Evolutionary conservation across 37 sponge, comb jelly and placozoan genomes (phyloP).

Genomic region (Bolinopsis microptera): DNA sequence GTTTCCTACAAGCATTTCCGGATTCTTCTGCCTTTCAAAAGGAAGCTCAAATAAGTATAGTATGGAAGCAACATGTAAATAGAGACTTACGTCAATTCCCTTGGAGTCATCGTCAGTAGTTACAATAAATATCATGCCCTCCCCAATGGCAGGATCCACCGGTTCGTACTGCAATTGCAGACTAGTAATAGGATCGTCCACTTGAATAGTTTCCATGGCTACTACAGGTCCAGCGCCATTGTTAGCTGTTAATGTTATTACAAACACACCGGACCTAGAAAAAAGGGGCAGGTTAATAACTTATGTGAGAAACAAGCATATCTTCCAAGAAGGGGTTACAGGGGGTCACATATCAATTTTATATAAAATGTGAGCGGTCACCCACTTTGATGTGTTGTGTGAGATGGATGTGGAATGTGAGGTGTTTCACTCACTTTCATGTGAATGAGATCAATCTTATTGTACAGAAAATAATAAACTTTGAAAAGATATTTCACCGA

Average conservation of each 20-base stretch:
- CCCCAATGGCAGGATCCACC: slow-evolving; percentile 27
- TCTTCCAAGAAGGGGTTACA: neutral
- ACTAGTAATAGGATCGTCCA: neutral
- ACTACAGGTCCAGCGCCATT: slow-evolving; percentile 24
- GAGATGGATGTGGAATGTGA: too few relatives aligned
- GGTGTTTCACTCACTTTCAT: too few relatives aligned
- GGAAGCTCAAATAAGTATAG: too few relatives aligned
- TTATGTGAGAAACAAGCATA: too few relatives aligned
- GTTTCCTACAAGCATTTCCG: too few relatives aligned
- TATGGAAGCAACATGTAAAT: neutral
- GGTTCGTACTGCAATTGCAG: neutral
- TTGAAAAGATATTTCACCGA: too few relatives aligned
- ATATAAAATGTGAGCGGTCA: too few relatives aligned
- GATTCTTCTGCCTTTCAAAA: too few relatives aligned
- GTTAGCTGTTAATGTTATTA: slow-evolving; percentile 8
- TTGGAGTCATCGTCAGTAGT: neutral
- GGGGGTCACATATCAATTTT: neutral
- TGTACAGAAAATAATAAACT: too few relatives aligned
- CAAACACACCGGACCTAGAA: neutral
- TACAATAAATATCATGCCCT: slow-evolving; percentile 25
- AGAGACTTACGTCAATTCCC: neutral
- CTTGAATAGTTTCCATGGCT: neutral
- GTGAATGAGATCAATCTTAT: too few relatives aligned
- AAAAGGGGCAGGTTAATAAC: too few relatives aligned
- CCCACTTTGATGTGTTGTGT: too few relatives aligned